Evolutionary conservation across 1,140 invertebrate genomes (phyloP), one percentile per base, ranked within the genome.

Genomic region (Centruroides sculpturatus): DNA sequence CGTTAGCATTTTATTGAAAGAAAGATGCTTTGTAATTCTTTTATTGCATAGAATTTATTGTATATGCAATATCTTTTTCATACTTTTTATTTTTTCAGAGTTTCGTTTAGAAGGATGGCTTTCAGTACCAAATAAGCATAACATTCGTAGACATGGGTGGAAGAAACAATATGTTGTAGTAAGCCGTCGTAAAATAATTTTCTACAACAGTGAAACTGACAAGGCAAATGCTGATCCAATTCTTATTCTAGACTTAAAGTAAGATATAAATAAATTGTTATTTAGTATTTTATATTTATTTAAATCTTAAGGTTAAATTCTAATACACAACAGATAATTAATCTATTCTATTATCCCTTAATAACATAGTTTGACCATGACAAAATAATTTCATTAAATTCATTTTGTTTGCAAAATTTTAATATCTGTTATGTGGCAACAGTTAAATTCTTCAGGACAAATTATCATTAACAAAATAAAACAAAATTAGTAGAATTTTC

Each of bases 111-210:
- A 97, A 75, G 94, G 93, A 53, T 98, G 92, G 91, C 77, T 98
- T 9, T 91, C 89, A 53, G 84, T 97, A 66, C 94, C 94, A 35
- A 91, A 88, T 68, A 95, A 94, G 72, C 89, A 92, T 73, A 98
- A 98, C 72, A 94, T 95, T 59, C 83, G 88, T 60, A 80, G 91
- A 59, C 91, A 96, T 74, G 92, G 92, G 36, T 98, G 94, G 94
- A 90, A 88, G 74, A 93, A 92, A 68, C 92, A 97, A 74, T 98
- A 91, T 74, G 92, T 98, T 6, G 92, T 98, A 35, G 92, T 97
- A 12, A 95, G 91, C 13, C 94, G 89, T 61, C 87, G 89, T 70
- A 97, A 97, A 75, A 94, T 98, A 59, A 90, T 98, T 54, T 98
- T 98, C 77, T 98, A 97, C 71, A 94, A 96, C 76, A 86, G 85